These are phyloP conservation scores for Antrozous pallidus DNA, from an alignment of 2,797 vertebrate species.

Conservation along the genomic window DNA sequence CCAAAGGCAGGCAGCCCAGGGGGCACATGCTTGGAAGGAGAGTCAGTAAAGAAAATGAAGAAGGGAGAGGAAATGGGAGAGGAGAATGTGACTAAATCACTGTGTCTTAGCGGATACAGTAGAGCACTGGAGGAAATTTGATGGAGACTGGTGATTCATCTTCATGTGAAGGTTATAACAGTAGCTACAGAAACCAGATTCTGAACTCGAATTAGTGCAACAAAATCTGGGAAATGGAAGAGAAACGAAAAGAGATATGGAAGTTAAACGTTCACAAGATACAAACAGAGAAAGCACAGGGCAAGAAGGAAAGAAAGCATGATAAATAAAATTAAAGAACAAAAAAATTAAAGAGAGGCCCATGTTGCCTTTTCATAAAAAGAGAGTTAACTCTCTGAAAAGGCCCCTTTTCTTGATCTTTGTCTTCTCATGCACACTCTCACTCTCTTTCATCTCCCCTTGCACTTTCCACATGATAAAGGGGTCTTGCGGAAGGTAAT, in stretches of 20 bases:
- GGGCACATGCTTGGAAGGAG: neutral
- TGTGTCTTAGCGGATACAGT: too few species aligned
- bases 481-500: neutral
- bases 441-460: neutral
- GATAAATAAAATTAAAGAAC: neutral
- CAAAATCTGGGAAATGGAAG: neutral
- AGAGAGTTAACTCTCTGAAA: neutral
- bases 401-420: neutral
- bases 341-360: neutral
- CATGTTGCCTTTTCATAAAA: neutral
- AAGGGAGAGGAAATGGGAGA: neutral
- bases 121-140: neutral
- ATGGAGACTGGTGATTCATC: fast-evolving
- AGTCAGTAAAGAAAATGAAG: too few species aligned
- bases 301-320: neutral
- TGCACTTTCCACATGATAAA: neutral
- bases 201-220: neutral
- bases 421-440: neutral
- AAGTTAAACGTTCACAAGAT: neutral
- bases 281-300: neutral
- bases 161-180: neutral
- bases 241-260: neutral
- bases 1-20: neutral
- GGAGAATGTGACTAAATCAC: neutral
- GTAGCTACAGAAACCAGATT: neutral